Conservation (phyloP, 2,113 vertebrate species). For the Ophthalmolycus amberensis region DNA sequence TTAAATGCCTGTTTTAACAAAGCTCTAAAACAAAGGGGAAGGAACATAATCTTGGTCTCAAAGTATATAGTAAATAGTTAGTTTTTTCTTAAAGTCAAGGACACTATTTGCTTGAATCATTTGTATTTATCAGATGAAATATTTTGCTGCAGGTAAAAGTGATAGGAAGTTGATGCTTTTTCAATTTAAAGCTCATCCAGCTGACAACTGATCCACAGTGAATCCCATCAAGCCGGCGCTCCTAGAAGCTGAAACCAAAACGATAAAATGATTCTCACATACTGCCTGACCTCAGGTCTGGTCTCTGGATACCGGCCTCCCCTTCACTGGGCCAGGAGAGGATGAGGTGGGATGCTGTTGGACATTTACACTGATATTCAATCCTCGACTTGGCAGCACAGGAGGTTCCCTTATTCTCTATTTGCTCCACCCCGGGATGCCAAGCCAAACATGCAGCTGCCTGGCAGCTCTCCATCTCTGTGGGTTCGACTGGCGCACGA, state of each 20-base stretch:
- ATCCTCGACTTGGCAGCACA: slow-evolving; percentile 60
- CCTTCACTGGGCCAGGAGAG: slow-evolving; percentile 19
- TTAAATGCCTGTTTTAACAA: background rate
- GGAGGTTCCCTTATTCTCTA: slow-evolving; percentile 39
- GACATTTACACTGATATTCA: slow-evolving; percentile 67
- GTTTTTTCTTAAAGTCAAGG: background rate
- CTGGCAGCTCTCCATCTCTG: slow-evolving; percentile 66
- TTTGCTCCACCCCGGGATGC: slow-evolving; percentile 36
- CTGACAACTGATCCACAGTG: slow-evolving; percentile 9
- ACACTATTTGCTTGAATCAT: background rate
- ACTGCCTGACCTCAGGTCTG: slow-evolving; percentile 37
- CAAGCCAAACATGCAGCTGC: slow-evolving; percentile 72
- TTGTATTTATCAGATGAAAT: background rate
- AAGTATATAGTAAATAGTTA: background rate
- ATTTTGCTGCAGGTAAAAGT: slow-evolving; percentile 5
- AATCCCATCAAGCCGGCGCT: background rate
- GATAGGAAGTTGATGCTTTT: background rate
- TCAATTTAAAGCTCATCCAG: background rate
- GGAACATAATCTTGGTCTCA: background rate
- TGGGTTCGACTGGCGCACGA: slow-evolving; percentile 53
- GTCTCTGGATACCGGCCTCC: slow-evolving; percentile 14
- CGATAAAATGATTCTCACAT: slow-evolving; percentile 25
- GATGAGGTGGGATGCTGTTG: slow-evolving; percentile 72
- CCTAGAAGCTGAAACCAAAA: slow-evolving; percentile 11
- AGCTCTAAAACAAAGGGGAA: background rate